Evolutionary conservation across 2,888 invertebrate genomes (phyloP).

Genomic region (Archips crataeganus): DNA sequence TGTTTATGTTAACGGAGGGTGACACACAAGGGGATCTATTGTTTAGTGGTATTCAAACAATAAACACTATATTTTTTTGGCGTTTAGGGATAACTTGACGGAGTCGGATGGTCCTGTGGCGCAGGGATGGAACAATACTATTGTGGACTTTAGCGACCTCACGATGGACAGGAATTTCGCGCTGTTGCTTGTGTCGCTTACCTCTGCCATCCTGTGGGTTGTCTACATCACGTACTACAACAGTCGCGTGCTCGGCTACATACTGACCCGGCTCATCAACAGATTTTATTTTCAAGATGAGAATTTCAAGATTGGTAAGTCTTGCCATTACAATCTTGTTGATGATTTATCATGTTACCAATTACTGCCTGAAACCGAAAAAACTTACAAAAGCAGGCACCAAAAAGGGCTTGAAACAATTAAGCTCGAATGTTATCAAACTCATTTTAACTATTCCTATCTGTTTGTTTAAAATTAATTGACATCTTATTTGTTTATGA

Average conservation of each 20-base stretch:
- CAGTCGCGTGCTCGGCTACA: slow-evolving; percentile 95
- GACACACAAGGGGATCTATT: slow-evolving; percentile 54
- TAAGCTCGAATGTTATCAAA: no score
- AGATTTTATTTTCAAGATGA: slow-evolving; percentile 94
- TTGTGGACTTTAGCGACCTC: slow-evolving; percentile 86
- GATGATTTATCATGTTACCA: no score
- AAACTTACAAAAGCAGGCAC: no score
- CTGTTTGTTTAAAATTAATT: no score
- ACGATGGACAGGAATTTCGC: slow-evolving; percentile 91
- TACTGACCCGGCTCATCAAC: slow-evolving; percentile 95
- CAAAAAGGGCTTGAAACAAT: no score
- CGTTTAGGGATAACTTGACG: slow-evolving; percentile 73
- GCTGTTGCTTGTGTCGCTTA: slow-evolving; percentile 92
- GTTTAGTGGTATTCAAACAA: slow-evolving; percentile 45
- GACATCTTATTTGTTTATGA: no score
- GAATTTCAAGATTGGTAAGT: slow-evolving; percentile 94
- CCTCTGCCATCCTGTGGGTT: slow-evolving; percentile 95
- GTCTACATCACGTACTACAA: slow-evolving; percentile 98
- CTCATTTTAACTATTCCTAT: no score
- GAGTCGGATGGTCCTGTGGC: slow-evolving; percentile 63
- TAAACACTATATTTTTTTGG: slow-evolving; percentile 40
- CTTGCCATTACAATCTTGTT: slow-evolving; percentile 33
- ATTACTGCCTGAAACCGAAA: no score
- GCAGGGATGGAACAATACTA: slow-evolving; percentile 81
- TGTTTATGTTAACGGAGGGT: slow-evolving; percentile 59